Percentiles rank a stretch among this genome's conserved stretches.
Evolutionary conservation across 2,113 vertebrate species (phyloP).

Genomic region (Xiphophorus maculatus): DNA sequence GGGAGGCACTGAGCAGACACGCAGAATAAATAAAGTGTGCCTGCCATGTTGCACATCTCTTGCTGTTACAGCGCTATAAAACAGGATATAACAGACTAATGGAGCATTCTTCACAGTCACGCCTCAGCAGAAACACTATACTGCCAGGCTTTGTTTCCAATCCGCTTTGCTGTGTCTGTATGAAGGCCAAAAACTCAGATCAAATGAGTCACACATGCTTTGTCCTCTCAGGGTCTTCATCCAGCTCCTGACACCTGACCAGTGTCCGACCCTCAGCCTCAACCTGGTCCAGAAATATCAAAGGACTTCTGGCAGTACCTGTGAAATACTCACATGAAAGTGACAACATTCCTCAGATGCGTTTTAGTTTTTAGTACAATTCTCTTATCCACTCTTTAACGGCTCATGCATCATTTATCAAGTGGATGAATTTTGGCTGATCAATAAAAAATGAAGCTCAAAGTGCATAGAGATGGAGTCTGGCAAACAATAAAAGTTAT

Average conservation of each 20-base stretch:
- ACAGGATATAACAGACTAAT: conserved; percentile 53
- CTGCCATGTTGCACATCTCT: conserved; percentile 2
- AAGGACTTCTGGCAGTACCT: conserved; percentile 10
- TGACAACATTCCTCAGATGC: background rate
- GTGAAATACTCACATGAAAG: conserved; percentile 21
- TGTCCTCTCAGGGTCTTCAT: conserved; percentile 54
- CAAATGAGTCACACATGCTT: conserved; percentile 65
- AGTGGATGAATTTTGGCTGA: conserved; percentile 37
- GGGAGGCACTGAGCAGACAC: background rate
- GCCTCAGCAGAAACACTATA: conserved; percentile 47
- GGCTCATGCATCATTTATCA: conserved; percentile 50
- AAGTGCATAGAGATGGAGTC: conserved; percentile 35
- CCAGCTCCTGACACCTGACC: conserved; percentile 55
- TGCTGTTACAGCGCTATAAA: conserved; percentile 33
- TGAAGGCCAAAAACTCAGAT: conserved; percentile 37
- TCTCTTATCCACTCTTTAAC: conserved; percentile 32
- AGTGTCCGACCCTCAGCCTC: conserved; percentile 30
- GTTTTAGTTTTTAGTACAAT: background rate
- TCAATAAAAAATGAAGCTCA: conserved; percentile 59
- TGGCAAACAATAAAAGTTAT: conserved; percentile 24
- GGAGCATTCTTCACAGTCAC: conserved; percentile 50
- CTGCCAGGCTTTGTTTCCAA: conserved; percentile 51
- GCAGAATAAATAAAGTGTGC: background rate
- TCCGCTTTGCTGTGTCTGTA: conserved; percentile 52
- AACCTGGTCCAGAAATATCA: conserved; percentile 26